Percentiles rank a stretch among this genome's conserved stretches.
Conservation (phyloP, 1,140 invertebrate genomes). For the Vanessa tameamea region DNA sequence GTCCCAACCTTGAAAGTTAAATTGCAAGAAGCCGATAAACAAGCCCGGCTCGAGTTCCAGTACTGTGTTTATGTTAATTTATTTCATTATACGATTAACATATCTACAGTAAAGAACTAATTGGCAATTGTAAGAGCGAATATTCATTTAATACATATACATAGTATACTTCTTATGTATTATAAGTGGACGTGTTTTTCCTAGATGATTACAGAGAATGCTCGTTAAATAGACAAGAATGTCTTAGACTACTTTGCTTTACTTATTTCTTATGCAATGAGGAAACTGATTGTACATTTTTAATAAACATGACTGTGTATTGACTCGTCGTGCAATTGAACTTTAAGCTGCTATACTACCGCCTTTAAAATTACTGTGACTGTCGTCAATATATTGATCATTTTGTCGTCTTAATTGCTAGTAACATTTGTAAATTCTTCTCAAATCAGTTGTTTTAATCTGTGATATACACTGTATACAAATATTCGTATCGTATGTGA, state of each 20-base stretch:
- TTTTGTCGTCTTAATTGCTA: neutral
- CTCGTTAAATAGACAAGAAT: slow-evolving; percentile 11
- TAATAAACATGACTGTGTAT: slow-evolving; percentile 2
- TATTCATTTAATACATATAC: slow-evolving; percentile 18
- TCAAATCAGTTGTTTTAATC: neutral
- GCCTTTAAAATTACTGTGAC: slow-evolving; percentile 17
- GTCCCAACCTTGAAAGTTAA: slow-evolving; percentile 62
- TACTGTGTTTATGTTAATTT: slow-evolving; percentile 61
- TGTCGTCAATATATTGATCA: neutral
- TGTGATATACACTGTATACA: neutral
- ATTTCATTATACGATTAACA: slow-evolving; percentile 62
- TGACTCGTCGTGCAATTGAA: slow-evolving; percentile 26
- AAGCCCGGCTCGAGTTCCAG: slow-evolving; percentile 43
- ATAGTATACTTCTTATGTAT: slow-evolving; percentile 12
- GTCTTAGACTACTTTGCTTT: slow-evolving; percentile 2
- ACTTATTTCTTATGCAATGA: slow-evolving; percentile 28
- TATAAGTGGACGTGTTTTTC: slow-evolving; percentile 18
- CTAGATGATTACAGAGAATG: slow-evolving; percentile 23
- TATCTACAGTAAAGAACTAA: slow-evolving; percentile 43
- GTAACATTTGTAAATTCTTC: neutral
- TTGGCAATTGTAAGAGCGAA: slow-evolving; percentile 28
- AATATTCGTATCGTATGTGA: too few species aligned
- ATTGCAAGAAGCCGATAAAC: slow-evolving; percentile 62
- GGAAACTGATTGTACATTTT: slow-evolving; percentile 28
- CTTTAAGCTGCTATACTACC: slow-evolving; percentile 25